These are phyloP conservation scores for Spatula clypeata DNA, from an alignment of 2,797 vertebrate genomes.

Conservation along the genomic window DNA sequence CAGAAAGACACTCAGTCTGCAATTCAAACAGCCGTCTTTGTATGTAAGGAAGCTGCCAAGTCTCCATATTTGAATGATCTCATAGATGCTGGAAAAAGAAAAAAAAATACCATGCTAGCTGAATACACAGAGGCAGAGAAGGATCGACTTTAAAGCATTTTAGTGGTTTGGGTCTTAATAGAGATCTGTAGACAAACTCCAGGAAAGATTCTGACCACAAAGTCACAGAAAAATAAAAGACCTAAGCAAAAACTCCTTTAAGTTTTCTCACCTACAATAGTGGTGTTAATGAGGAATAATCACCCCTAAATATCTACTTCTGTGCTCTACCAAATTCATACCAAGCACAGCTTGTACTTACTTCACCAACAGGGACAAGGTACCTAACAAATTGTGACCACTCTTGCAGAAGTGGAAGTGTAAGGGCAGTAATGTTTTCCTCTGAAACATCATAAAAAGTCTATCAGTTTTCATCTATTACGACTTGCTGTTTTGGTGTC, in stretches of 20 bases:
- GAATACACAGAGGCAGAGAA: conserved; percentile 17
- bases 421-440: not conserved
- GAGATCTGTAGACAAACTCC: not conserved
- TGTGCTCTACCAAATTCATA: not conserved
- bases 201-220: not conserved
- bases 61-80: conserved; percentile 80
- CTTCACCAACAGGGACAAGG: not conserved
- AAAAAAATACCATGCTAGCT: conserved; percentile 52
- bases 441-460: not conserved
- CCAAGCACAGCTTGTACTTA: fast-evolving
- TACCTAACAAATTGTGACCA: not conserved
- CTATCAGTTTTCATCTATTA: not conserved
- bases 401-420: not conserved
- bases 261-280: not conserved
- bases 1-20: conserved; percentile 52
- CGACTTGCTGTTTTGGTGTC: not conserved
- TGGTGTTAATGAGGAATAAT: not conserved
- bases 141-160: not conserved
- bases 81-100: conserved; percentile 54
- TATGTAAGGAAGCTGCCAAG: conserved; percentile 73
- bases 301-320: not conserved
- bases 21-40: conserved; percentile 67
- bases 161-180: not conserved
- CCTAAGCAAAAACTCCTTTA: not conserved
- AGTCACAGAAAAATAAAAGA: not conserved